Evolutionary conservation across 2,113 vertebrate genomes (phyloP).

Genomic region (Alces alces): DNA sequence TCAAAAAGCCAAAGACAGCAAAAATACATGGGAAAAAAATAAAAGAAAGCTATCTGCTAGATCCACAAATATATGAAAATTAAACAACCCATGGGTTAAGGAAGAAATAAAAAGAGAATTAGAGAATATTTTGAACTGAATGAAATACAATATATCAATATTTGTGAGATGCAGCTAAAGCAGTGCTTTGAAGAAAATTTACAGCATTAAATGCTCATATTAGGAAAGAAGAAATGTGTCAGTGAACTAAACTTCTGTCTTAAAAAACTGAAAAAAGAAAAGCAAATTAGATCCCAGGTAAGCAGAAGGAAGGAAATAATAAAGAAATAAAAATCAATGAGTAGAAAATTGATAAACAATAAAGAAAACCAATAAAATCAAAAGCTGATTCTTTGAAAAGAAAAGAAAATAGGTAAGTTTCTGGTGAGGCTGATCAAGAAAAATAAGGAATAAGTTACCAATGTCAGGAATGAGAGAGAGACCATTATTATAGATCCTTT

Average conservation of each 20-base stretch:
- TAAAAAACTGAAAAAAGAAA: background rate
- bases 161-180: background rate
- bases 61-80: background rate
- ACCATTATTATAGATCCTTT: background rate
- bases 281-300: background rate
- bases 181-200: background rate
- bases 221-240: background rate
- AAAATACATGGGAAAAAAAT: background rate
- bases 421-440: background rate
- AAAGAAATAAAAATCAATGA: background rate
- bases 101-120: background rate
- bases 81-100: background rate
- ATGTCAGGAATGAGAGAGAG: background rate
- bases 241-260: background rate
- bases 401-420: background rate
- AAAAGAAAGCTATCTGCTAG: background rate
- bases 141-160: background rate
- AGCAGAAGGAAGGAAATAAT: slow-evolving; percentile 12
- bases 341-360: background rate
- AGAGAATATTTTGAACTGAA: background rate
- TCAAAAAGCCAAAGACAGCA: background rate
- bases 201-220: background rate
- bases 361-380: slow-evolving; percentile 13
- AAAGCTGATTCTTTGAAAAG: background rate
- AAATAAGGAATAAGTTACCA: background rate